Base-by-base conservation (phyloP, 2,888 invertebrate genomes). In the Drosophila ezoana region DNA sequence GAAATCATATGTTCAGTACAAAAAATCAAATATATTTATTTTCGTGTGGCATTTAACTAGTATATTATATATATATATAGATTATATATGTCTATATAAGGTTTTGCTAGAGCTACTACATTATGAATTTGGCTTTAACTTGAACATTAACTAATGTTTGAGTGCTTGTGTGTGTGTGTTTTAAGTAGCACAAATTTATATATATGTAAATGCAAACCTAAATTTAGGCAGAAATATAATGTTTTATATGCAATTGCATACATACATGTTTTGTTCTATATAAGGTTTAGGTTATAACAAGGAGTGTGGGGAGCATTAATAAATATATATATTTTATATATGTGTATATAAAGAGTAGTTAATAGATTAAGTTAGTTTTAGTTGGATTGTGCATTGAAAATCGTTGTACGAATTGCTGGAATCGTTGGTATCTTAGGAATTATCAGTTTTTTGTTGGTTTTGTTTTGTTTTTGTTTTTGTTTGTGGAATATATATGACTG, bases 401-500 rank as follows among this genome's bases (percentile, higher is more conserved):
- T 82, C 72, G 80, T 85, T 85, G 86, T 85, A 86, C 83, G 69
- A 75, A 63, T 76, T 76, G 68, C 75, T 79, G 83, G 86, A 86
- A 86, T 85, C 58, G 72, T 82, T 86, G 83, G 78, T 82, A 48
- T 75, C 82, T 86, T 82, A 86, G 76, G 68, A 83, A 76, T 83
- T 78, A 86, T 82, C 75, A 81, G 74, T 71, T 69, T 69, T 48
- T 63, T 53, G 47, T 33, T 57, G 28, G 11, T 23, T 20, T 35
- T 28, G 20, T 16, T 57, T 45, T 28, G 13, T 38, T 8, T 56
- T 45, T 23, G 16, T 51, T 8, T 41, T 33, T 23, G 23, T 23
- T 44, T 44, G 62, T 76, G 69, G 72, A 67, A 75, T 74, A 74
- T 37, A 57, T 44, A 43, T 54, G 54, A 64, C 48, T 57, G 51